Conservation (phyloP, 2,888 invertebrate species). For the Spodoptera exigua region DNA sequence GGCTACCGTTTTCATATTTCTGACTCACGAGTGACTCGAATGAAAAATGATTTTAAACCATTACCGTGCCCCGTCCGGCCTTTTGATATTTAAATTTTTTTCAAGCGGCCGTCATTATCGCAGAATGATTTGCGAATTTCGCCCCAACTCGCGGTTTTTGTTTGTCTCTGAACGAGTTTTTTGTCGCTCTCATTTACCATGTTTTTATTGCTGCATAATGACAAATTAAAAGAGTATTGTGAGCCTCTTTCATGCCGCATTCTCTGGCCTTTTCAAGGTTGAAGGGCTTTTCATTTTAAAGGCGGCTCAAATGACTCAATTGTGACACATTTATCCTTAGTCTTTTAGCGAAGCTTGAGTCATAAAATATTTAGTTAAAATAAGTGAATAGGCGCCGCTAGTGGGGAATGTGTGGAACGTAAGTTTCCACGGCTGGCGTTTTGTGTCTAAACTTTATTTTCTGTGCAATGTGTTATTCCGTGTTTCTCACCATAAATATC, state of each 20-base stretch:
- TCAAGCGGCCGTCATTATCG: slow-evolving; percentile 88
- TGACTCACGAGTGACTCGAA: slow-evolving; percentile 87
- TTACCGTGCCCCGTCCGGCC: slow-evolving; percentile 88
- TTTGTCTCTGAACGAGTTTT: slow-evolving; percentile 84
- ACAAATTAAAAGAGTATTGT: slow-evolving; percentile 89
- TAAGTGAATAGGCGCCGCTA: slow-evolving; percentile 33
- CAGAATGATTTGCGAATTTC: slow-evolving; percentile 88
- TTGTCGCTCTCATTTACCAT: slow-evolving; percentile 87
- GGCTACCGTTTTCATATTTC: slow-evolving; percentile 88
- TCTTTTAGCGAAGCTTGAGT: slow-evolving; percentile 24
- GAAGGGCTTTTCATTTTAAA: slow-evolving; percentile 70
- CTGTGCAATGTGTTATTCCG: slow-evolving; percentile 37
- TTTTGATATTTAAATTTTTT: slow-evolving; percentile 90
- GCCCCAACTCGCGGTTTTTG: slow-evolving; percentile 87
- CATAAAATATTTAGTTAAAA: slow-evolving; percentile 37
- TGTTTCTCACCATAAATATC: slow-evolving; percentile 51
- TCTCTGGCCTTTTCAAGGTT: slow-evolving; percentile 77
- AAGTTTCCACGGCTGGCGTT: slow-evolving; percentile 23
- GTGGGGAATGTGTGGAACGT: slow-evolving; percentile 18
- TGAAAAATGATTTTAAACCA: slow-evolving; percentile 90
- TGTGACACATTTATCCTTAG: slow-evolving; percentile 60
- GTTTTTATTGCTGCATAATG: slow-evolving; percentile 89
- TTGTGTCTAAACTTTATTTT: slow-evolving; percentile 38
- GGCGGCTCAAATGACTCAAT: slow-evolving; percentile 73
- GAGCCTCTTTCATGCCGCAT: slow-evolving; percentile 84